Conservation (phyloP, 2,797 vertebrate genomes). For the Takifugu rubripes region DNA sequence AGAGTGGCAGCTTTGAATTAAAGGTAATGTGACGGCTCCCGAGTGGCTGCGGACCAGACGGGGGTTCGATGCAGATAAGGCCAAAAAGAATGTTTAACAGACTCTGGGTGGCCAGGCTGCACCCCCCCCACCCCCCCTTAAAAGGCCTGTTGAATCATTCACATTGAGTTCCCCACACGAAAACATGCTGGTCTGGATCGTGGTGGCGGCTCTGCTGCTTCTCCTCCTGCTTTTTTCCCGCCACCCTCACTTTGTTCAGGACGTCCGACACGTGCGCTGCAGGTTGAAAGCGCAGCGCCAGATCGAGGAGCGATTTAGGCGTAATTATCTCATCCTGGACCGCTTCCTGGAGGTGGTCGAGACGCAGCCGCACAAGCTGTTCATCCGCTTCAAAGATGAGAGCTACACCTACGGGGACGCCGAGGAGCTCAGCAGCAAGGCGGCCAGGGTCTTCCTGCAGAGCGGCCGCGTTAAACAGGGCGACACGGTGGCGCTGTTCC, state of each 20-base stretch:
- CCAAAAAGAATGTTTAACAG: no score
- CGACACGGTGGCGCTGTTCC: slow-evolving; percentile 76
- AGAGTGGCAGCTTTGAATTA: neutral
- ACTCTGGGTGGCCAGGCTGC: no score
- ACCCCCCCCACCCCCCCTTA: no score
- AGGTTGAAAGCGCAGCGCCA: accelerated
- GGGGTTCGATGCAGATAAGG: no score
- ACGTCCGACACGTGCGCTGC: slow-evolving; percentile 7
- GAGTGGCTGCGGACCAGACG: neutral
- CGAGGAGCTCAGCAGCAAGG: slow-evolving; percentile 75
- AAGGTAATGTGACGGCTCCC: neutral
- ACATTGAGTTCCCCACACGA: neutral
- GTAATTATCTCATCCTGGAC: slow-evolving; percentile 62
- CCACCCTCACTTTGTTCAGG: slow-evolving; percentile 44
- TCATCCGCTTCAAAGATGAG: slow-evolving; percentile 66
- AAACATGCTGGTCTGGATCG: slow-evolving; percentile 18
- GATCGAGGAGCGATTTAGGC: neutral
- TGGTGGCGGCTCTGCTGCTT: neutral
- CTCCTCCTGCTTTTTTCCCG: neutral
- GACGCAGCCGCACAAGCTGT: slow-evolving; percentile 63
- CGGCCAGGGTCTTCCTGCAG: slow-evolving; percentile 65
- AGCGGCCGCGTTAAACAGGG: slow-evolving; percentile 58
- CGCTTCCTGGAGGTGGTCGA: slow-evolving; percentile 57
- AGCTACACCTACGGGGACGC: slow-evolving; percentile 69
- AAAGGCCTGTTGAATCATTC: neutral